Evolutionary conservation across 2,888 invertebrate genomes (phyloP).

Genomic region (Mechanitis mazaeus): DNA sequence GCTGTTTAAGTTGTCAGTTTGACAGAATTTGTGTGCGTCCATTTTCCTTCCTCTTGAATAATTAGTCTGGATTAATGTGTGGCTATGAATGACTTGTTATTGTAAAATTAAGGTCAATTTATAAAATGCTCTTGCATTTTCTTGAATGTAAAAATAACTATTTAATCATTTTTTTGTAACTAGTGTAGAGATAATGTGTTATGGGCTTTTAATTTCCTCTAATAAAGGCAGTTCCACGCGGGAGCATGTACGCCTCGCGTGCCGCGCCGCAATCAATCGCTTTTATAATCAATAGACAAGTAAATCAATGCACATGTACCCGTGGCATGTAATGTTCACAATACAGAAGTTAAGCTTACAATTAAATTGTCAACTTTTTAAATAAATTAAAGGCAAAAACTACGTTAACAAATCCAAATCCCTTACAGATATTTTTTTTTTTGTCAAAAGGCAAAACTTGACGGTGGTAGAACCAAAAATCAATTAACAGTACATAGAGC

Average conservation of each 20-base stretch:
- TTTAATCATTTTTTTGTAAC: neutral
- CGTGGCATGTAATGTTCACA: constrained; percentile 21
- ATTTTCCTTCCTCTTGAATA: constrained; percentile 73
- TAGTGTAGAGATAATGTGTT: constrained; percentile 19
- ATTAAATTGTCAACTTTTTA: neutral
- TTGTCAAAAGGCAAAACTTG: neutral
- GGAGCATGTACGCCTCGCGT: constrained; percentile 47
- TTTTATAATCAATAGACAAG: constrained; percentile 65
- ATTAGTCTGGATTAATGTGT: constrained; percentile 73
- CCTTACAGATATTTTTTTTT: neutral
- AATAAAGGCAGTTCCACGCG: constrained; percentile 29
- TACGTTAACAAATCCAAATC: no score
- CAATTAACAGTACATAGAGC: constrained; percentile 22
- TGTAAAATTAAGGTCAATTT: constrained; percentile 56
- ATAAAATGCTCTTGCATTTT: constrained; percentile 15
- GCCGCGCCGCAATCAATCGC: constrained; percentile 58
- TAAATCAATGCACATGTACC: constrained; percentile 70
- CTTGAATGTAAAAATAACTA: neutral
- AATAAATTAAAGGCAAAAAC: neutral
- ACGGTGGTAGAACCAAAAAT: constrained; percentile 18
- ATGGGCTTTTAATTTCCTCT: constrained; percentile 24
- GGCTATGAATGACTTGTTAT: constrained; percentile 66
- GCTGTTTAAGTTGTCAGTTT: constrained; percentile 71
- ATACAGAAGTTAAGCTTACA: neutral
- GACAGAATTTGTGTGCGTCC: constrained; percentile 71